Evolutionary conservation across 2,888 invertebrate species (phyloP).

Genomic region (Drosophila recens): DNA sequence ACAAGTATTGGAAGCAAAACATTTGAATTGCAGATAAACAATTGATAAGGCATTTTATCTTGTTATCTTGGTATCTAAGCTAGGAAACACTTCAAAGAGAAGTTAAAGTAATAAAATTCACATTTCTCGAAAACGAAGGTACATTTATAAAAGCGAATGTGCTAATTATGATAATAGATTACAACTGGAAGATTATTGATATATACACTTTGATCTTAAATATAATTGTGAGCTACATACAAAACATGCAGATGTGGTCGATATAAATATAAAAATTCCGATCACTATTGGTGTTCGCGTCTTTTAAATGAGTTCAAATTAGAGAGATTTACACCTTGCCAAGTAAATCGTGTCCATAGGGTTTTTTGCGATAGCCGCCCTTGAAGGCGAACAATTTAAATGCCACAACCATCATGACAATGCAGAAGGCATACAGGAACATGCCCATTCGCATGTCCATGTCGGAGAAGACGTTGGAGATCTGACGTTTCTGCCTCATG

Average conservation of each 20-base stretch:
- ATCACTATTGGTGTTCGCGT: conserved; percentile 45
- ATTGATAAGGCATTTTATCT: conserved; percentile 12
- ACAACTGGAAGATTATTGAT: conserved; percentile 71
- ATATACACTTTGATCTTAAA: conserved; percentile 69
- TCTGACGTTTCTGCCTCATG: conserved; percentile 81
- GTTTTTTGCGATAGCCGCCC: conserved; percentile 89
- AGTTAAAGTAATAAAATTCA: conserved; percentile 11
- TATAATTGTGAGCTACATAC: conserved; percentile 55
- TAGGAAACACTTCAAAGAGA: not conserved
- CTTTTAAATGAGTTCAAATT: conserved; percentile 13
- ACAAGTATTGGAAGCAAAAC: conserved; percentile 14
- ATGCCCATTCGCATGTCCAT: conserved; percentile 91
- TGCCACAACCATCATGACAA: conserved; percentile 90
- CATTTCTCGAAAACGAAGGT: conserved; percentile 17
- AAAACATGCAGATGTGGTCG: conserved; percentile 48
- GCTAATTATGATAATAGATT: conserved; percentile 45
- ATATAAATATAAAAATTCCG: conserved; percentile 22
- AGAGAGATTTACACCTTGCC: conserved; percentile 88
- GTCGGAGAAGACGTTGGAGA: conserved; percentile 83
- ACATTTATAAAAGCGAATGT: conserved; percentile 64
- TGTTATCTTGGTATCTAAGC: not conserved
- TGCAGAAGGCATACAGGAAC: conserved; percentile 90
- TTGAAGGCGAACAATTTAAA: conserved; percentile 90
- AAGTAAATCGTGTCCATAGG: conserved; percentile 89
- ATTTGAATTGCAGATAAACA: conserved; percentile 35